phyloP scores from a whole-genome alignment of 1,140 invertebrate genomes.

The Papilio polyxenes region DNA sequence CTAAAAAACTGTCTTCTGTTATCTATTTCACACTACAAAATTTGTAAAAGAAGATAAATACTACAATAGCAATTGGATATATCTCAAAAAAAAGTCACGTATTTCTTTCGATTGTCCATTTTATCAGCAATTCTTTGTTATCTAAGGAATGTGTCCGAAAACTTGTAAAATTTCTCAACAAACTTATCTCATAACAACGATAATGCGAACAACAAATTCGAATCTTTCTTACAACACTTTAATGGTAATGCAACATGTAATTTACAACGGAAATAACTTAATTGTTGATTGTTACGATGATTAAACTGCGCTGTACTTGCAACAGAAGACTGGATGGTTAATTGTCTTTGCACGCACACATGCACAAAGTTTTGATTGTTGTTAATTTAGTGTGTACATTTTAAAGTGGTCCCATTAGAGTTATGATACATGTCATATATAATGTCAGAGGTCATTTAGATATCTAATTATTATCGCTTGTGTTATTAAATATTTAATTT shows the following conservation, averaged over 20 bases:
- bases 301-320: constrained; percentile 24
- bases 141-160: constrained; percentile 42
- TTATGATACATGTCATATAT: constrained; percentile 2
- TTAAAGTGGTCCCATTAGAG: background rate
- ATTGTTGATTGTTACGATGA: constrained; percentile 21
- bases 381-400: background rate
- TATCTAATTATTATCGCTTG: background rate
- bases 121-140: constrained; percentile 39
- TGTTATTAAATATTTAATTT: background rate
- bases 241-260: background rate
- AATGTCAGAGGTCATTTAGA: background rate
- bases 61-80: constrained; percentile 43
- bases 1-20: constrained; percentile 4
- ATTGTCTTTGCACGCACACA: background rate
- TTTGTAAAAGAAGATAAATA: background rate
- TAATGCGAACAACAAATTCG: constrained; percentile 37
- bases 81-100: background rate
- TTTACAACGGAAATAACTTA: constrained; percentile 24
- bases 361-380: background rate
- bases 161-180: constrained; percentile 54
- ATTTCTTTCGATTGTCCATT: background rate
- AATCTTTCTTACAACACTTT: background rate
- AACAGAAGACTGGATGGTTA: background rate
- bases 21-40: background rate
- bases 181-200: constrained; percentile 46